Conservation (phyloP, 2,797 vertebrate species). For the Geotria australis region DNA sequence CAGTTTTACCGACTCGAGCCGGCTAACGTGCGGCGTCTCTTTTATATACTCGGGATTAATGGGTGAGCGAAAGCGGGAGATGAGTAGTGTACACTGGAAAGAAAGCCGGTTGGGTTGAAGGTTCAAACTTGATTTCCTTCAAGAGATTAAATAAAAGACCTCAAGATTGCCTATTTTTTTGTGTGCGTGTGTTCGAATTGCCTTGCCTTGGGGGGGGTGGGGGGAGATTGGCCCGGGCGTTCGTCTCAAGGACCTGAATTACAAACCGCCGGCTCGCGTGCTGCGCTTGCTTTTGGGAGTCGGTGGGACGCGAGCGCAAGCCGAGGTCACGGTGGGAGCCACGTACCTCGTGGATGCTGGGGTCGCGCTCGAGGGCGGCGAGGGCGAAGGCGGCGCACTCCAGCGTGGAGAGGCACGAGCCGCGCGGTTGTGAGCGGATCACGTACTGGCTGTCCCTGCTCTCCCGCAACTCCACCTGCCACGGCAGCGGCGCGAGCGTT, state of each 20-base stretch:
- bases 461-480: slow-evolving; percentile 53
- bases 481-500: no score
- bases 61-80: no score
- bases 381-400: slow-evolving; percentile 67
- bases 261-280: no score
- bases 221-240: background rate
- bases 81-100: no score
- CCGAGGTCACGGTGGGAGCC: background rate
- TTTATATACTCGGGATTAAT: no score
- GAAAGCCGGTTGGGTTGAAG: no score
- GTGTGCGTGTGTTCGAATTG: slow-evolving; percentile 2
- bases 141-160: slow-evolving; percentile 3
- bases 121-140: no score
- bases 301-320: no score
- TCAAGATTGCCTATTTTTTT: background rate
- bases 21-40: no score
- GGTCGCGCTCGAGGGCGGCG: slow-evolving; percentile 47
- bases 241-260: no score
- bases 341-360: slow-evolving; percentile 50
- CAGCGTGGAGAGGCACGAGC: slow-evolving; percentile 70
- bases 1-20: no score
- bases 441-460: slow-evolving; percentile 68
- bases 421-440: slow-evolving; percentile 75
- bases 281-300: no score
- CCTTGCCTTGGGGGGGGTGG: background rate